Evolutionary conservation across 2,797 vertebrate genomes (phyloP), one percentile per base, ranked within the genome.

Genomic region (Pseudopleuronectes americanus): DNA sequence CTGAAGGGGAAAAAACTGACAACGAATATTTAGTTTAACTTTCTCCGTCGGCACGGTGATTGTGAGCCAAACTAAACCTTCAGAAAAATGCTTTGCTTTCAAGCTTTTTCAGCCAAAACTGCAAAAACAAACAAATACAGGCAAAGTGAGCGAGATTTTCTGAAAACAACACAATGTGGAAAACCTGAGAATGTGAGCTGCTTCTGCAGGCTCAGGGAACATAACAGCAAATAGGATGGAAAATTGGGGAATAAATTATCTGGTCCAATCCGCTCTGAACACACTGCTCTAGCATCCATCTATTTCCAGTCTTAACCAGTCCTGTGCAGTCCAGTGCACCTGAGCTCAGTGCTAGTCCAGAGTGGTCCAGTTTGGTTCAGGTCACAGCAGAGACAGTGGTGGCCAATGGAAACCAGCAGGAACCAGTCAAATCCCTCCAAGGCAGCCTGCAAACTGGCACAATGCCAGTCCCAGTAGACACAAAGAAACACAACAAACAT

Each of bases 1-100:
- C 57, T 64, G 58, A 13, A 68, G 53, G 63, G 55, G 31, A 70
- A 60, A 62, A 71, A 71, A 31, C 28, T 31, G 28, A 31, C 7
- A 0, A 31, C 7, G 81, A 86, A 86, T 84, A 77, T 88, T 86
- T 79, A 62, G 74, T 71, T 77, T 58, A 77, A 84, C 61, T 71
- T 77, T 77, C 74, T 78, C 26, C 71, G 76, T 71, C n/a, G 2
- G 66, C 36, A 8, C 16, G 1, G 41, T 26, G 60, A 79, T n/a
- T 21, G 19, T n/a, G 68, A 70, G 81, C 83, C 81, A 86, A 86
- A 86, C 61, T 71, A 80, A 86, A 84, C 59, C 71, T 66, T 69
- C 38, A 76, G 68, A 77, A 74, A 80, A 73, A 62, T 31, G 28
- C 53, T 80, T 67, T 57, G 38, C 61, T 74, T 71, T 63, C 22